Evolutionary conservation across 2,113 vertebrate genomes (phyloP).

Genomic region (Stigmatopora argus): DNA sequence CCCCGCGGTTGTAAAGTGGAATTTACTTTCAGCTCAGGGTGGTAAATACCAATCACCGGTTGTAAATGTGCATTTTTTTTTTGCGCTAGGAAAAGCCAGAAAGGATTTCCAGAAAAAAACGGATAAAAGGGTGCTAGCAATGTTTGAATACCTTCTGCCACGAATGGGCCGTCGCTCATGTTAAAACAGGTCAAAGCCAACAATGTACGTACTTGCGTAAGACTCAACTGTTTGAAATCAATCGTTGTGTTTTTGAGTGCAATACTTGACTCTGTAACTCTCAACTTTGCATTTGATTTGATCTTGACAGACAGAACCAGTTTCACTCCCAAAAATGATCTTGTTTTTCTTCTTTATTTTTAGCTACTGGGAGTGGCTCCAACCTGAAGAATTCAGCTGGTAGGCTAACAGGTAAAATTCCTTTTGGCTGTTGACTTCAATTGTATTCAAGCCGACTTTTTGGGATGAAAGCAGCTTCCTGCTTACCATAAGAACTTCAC

Average conservation of each 20-base stretch:
- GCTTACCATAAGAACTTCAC: too few species aligned
- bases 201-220: neutral
- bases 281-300: too few species aligned
- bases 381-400: neutral
- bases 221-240: neutral
- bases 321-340: too few species aligned
- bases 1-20: constrained; percentile 1
- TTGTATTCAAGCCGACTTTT: too few species aligned
- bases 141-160: neutral
- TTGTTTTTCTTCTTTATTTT: too few species aligned
- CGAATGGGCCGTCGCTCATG: neutral
- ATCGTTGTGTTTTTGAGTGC: neutral
- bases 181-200: neutral
- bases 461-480: too few species aligned
- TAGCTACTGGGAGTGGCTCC: neutral
- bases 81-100: neutral
- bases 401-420: too few species aligned
- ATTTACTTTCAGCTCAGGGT: neutral
- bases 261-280: too few species aligned
- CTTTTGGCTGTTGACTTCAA: too few species aligned
- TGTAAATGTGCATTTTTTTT: neutral
- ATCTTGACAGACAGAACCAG: too few species aligned
- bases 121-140: too few species aligned
- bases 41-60: neutral
- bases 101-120: too few species aligned